Evolutionary conservation across 1,140 invertebrate species (phyloP).

Genomic region (Drosophila persimilis): DNA sequence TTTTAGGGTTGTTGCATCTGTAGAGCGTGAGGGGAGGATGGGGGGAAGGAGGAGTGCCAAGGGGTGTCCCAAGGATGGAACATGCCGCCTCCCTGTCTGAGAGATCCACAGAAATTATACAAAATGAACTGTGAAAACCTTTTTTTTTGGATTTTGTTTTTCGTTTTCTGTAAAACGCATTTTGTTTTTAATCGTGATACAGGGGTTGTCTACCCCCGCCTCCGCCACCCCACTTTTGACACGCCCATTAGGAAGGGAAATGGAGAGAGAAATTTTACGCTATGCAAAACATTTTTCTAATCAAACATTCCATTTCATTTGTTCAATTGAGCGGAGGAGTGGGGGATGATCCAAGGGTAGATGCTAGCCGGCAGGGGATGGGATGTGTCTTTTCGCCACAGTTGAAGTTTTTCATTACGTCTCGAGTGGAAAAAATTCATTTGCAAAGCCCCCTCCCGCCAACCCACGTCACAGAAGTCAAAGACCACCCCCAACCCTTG

Average conservation of each 20-base stretch:
- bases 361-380: background rate
- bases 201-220: conserved; percentile 28
- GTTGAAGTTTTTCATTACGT: conserved; percentile 60
- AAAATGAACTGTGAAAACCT: conserved; percentile 78
- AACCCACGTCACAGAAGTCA: background rate
- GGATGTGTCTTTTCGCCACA: conserved; percentile 22
- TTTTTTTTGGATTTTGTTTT: conserved; percentile 61
- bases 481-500: background rate
- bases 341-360: conserved; percentile 23
- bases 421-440: conserved; percentile 78
- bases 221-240: conserved; percentile 7
- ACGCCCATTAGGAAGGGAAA: conserved; percentile 50
- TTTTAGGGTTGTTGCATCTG: conserved; percentile 47
- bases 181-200: conserved; percentile 44
- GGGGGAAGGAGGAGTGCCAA: background rate
- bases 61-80: conserved; percentile 4
- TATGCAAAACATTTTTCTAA: conserved; percentile 81
- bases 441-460: conserved; percentile 43
- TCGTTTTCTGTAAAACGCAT: conserved; percentile 68
- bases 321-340: conserved; percentile 23
- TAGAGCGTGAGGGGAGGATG: too few relatives aligned
- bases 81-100: conserved; percentile 22
- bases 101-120: conserved; percentile 63
- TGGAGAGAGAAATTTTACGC: conserved; percentile 60
- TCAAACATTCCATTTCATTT: conserved; percentile 81